Evolutionary conservation across 2,888 invertebrate genomes (phyloP), one percentile per base, ranked within the genome.

Genomic region (Apotomis capreana): DNA sequence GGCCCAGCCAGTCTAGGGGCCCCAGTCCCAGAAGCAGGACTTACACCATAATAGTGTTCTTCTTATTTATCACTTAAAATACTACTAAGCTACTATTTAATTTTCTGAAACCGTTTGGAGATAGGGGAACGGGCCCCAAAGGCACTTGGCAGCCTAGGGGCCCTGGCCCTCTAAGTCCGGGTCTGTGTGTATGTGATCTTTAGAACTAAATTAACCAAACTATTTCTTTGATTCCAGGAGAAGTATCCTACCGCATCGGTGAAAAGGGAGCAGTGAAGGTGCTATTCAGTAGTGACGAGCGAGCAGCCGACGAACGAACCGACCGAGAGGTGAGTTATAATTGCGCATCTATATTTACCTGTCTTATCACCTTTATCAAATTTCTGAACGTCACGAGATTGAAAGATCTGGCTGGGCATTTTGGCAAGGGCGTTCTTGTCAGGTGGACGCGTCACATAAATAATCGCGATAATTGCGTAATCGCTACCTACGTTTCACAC

Each of bases 221-320:
- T 68, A 61, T 70, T 74, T 75, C 75, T 67, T 76, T 15, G 64
- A 51, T 99, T 94, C 96, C 98, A 77, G 99, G 99, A 77, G 97
- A 98, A 92, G 98, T 98, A 51, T 97, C 98, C 83, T 99, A 99
- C 94, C 96, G 98, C 78, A 98, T 99, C 87, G 98, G 99, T 63
- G 99, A 99, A 91, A 98, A 98, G 88, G 98, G 98, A 70, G 96
- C 96, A 69, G 97, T 99, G 68, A 99, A 98, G 93, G 95, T 96
- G 78, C 89, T 94, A 57, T 93, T 94, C 82, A 93, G 93, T 86
- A 94, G 91, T 78, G 94, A 92, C 78, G 93, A 92, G 79, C 80
- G 93, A 70, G 91, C 92, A 63, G 92, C 92, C 8, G 93, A 93
- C 75, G 93, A 93, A 83, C 84, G 93, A 84, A 92, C 92, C 77